Conservation (phyloP, 2,888 invertebrate genomes). For the Cephus spinipes region DNA sequence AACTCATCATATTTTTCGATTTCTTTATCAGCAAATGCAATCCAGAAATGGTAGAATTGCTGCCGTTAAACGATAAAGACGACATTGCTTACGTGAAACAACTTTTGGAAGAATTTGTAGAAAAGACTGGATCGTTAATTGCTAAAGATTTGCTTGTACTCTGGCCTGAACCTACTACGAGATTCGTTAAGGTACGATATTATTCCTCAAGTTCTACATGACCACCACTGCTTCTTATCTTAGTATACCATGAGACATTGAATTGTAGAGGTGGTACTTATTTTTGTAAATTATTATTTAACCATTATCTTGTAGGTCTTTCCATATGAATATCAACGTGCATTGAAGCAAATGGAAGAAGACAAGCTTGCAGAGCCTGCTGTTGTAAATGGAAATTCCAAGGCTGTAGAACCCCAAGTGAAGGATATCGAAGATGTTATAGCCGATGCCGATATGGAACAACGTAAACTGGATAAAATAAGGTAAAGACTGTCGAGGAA, state of each 20-base stretch:
- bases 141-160: conserved; percentile 82
- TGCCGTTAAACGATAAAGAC: conserved; percentile 81
- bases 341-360: conserved; percentile 78
- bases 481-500: conserved; percentile 81
- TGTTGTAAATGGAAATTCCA: conserved; percentile 63
- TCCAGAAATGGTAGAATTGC: conserved; percentile 92
- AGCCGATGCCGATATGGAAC: conserved; percentile 80
- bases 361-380: conserved; percentile 59
- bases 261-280: not conserved
- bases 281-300: conserved; percentile 7
- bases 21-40: conserved; percentile 82
- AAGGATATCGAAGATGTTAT: conserved; percentile 92
- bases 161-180: conserved; percentile 81
- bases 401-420: conserved; percentile 67
- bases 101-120: conserved; percentile 85
- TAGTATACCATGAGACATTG: not conserved
- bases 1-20: not conserved
- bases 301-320: conserved; percentile 75
- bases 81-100: conserved; percentile 83
- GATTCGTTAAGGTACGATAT: conserved; percentile 82
- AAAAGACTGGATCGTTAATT: conserved; percentile 89
- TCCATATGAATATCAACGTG: conserved; percentile 96
- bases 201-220: not conserved
- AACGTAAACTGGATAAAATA: conserved; percentile 84
- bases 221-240: not conserved